Percentiles rank a stretch among this genome's conserved stretches.
Evolutionary conservation across 1,140 invertebrate species (phyloP).

Genomic region (Diabrotica undecimpunctata): DNA sequence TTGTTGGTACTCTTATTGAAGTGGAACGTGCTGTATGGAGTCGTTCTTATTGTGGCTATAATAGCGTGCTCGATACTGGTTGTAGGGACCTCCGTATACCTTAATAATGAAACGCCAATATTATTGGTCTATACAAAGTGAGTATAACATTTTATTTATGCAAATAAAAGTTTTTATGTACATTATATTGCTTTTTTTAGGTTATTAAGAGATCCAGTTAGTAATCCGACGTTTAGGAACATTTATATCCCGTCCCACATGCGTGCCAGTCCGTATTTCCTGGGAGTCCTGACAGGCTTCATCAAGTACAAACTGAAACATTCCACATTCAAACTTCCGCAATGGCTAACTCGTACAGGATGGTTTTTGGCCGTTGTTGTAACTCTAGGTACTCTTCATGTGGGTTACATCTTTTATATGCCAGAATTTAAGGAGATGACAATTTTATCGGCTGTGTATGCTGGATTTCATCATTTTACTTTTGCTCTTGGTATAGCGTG

Average conservation of each 20-base stretch:
- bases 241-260: constrained; percentile 69
- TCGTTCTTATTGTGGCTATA: constrained; percentile 46
- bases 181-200: constrained; percentile 46
- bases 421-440: constrained; percentile 54
- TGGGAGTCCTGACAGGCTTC: constrained; percentile 60
- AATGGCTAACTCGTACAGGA: constrained; percentile 20
- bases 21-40: constrained; percentile 60
- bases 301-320: constrained; percentile 58
- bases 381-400: constrained; percentile 49
- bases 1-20: constrained; percentile 67
- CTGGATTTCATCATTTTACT: constrained; percentile 59
- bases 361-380: constrained; percentile 44
- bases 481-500: constrained; percentile 67
- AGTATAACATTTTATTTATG: constrained; percentile 36
- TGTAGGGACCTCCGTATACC: constrained; percentile 59
- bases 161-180: no score
- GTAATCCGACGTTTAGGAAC: constrained; percentile 58
- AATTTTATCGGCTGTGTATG: constrained; percentile 61
- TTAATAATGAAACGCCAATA: constrained; percentile 60
- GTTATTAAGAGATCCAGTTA: constrained; percentile 58
- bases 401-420: constrained; percentile 59
- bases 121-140: constrained; percentile 63
- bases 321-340: constrained; percentile 46
- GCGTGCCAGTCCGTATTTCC: constrained; percentile 61
- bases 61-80: constrained; percentile 58